A percentile compares a stretch with the other conserved stretches of the same genome.
These are phyloP conservation scores for Noctua janthe DNA, from an alignment of 2,888 invertebrate genomes.

Conservation along the genomic window DNA sequence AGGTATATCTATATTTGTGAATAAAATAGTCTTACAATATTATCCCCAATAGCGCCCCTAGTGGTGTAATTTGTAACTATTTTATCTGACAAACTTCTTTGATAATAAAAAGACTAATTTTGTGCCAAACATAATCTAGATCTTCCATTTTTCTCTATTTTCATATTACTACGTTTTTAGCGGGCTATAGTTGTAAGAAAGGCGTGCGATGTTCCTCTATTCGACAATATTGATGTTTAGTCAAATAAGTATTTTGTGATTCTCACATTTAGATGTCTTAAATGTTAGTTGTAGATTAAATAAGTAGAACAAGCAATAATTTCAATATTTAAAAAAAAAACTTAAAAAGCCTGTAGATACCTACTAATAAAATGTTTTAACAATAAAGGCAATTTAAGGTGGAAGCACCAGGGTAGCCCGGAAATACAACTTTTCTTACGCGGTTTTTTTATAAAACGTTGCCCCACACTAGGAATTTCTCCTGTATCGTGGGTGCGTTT, in stretches of 20 bases:
- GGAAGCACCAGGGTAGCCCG: not conserved
- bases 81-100: not conserved
- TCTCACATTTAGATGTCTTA: slow-evolving; percentile 60
- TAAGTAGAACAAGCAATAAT: slow-evolving; percentile 53
- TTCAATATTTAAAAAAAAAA: slow-evolving; percentile 8
- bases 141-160: slow-evolving; percentile 35
- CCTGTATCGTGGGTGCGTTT: too few species aligned
- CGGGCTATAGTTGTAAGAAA: slow-evolving; percentile 54
- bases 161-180: slow-evolving; percentile 44
- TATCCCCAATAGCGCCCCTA: not conserved
- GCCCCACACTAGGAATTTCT: too few species aligned
- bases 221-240: slow-evolving; percentile 83
- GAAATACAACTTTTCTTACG: not conserved
- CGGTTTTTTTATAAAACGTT: too few species aligned
- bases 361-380: slow-evolving; percentile 9
- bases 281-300: slow-evolving; percentile 58
- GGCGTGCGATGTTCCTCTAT: slow-evolving; percentile 84
- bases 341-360: slow-evolving; percentile 9
- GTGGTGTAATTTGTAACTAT: slow-evolving; percentile 5
- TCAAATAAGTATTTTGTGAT: slow-evolving; percentile 72
- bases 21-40: not conserved
- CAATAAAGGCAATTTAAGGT: not conserved
- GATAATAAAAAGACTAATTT: slow-evolving; percentile 25
- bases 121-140: slow-evolving; percentile 48
- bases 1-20: not conserved